Conservation (phyloP, 92 coral and sea anemone genomes). For the Palythoa grandiflora region DNA sequence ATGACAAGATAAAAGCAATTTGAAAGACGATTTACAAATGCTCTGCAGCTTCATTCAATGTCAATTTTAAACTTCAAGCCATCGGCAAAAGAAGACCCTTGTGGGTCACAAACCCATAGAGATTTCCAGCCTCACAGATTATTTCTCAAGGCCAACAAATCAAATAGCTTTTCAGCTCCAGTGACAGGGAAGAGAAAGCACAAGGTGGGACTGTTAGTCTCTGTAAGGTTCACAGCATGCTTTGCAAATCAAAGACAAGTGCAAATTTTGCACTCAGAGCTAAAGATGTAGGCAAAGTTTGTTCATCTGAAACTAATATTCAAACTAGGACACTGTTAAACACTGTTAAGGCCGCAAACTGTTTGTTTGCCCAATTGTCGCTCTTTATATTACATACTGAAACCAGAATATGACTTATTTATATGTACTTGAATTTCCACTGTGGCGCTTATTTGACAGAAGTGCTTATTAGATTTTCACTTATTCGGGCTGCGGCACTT, state of each 20-base stretch:
- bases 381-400: background rate
- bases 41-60: no score
- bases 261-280: background rate
- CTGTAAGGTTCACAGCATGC: slow-evolving; percentile 1
- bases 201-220: background rate
- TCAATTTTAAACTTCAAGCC: no score
- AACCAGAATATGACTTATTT: background rate
- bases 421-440: background rate
- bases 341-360: background rate
- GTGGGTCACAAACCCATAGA: background rate
- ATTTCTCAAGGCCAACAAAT: background rate
- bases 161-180: background rate
- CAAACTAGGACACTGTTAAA: background rate
- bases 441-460: background rate
- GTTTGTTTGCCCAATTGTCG: background rate
- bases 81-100: background rate
- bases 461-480: background rate
- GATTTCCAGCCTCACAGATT: background rate
- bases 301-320: background rate
- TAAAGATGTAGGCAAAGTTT: background rate
- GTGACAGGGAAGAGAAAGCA: background rate
- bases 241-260: background rate
- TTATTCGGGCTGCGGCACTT: background rate
- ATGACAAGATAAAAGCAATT: no score
- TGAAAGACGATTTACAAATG: no score